Base-by-base conservation (phyloP, 2,888 invertebrate species). In the Drepana falcataria region DNA sequence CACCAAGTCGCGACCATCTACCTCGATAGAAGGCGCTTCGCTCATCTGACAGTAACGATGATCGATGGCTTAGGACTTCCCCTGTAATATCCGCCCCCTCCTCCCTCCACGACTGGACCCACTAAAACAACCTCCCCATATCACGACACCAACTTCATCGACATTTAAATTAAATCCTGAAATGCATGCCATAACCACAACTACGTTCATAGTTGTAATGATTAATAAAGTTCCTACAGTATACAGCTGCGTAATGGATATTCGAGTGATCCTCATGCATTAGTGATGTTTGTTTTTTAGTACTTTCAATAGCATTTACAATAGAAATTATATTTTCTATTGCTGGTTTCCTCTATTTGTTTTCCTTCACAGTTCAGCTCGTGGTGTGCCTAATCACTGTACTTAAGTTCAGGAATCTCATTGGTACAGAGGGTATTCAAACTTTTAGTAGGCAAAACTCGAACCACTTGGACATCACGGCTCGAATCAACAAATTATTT, bases 1-100 rank as follows among this genome's bases (percentile, higher is more conserved):
- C 69, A 64, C 63, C 64, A 64, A 71, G 63, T 67, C 69, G 66
- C 62, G 74, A 68, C 75, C 67, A 79, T 69, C 75, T 74, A 79
- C 70, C 77, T 81, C 79, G 80, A 83, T 83, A 79, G 79, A 82
- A 82, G 81, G 77, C 82, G 77, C 72, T 78, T 72, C 80, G 73
- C 68, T 77, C 75, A 73, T 75, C 77, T 83, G 84, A 83, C 84
- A 84, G 79, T 83, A 83, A 85, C 83, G 84, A 84, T 85, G 84
- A 85, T 84, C 79, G 84, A 85, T 85, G 75, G 75, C 75, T 73
- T 73, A 71, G 76, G 81, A 80, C 82, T 84, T 84, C 83, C 83
- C 77, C 77, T 69, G 79, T 83, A 85, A 84, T 85, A 85, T 85
- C 84, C 84, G 84, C 73, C 76, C 73, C 73, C 71, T 69, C 59